Base-by-base conservation (phyloP, 1,140 invertebrate genomes). In the Zaprionus vittiger region DNA sequence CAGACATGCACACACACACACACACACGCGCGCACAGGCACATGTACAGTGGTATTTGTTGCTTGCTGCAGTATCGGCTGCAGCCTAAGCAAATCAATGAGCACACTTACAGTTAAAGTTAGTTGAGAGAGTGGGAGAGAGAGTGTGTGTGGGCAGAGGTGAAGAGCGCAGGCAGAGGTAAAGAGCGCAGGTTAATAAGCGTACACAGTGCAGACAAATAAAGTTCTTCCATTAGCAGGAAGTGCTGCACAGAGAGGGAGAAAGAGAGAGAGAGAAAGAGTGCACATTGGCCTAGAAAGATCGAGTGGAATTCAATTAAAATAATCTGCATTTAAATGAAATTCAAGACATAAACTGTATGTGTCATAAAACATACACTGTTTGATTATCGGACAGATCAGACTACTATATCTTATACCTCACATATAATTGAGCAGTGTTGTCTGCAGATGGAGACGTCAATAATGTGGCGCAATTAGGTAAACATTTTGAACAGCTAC, bases 11-110 rank as follows among this genome's bases (percentile, higher is more conserved):
- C 14, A 38, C 49, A 65, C 22, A 67, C 54, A 47, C n/a, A 37
- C 20, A 15, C 34, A 56, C 15, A 38, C 47, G 4, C 31, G n/a
- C 22, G 3, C 11, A 17, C 26, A n/a, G 15, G 15, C 44, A 57
- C 57, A 31, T 26, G 34, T 41, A 37, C 11, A 24, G 38, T 20
- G 28, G 15, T 22, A 34, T 55, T 63, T 71, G 28, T 49, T 79
- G 59, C 28, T 60, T 85, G 2, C 37, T 59, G 61, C 31, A 66
- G 26, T 63, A 63, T 41, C 31, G 59, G 7, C 49, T 83, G 67
- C 4, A 72, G 74, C 61, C 73, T 75, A 83, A 62, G 71, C 80
- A 89, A 89, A 86, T 86, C 84, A 89, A 83, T 89, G 83, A 89
- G 73, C 80, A 83, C 83, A 80, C 85, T 85, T 86, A 81, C 83